Evolutionary conservation across 35 echinoderm and acorn worm genomes (phyloP).

Genomic region (Diadema setosum): DNA sequence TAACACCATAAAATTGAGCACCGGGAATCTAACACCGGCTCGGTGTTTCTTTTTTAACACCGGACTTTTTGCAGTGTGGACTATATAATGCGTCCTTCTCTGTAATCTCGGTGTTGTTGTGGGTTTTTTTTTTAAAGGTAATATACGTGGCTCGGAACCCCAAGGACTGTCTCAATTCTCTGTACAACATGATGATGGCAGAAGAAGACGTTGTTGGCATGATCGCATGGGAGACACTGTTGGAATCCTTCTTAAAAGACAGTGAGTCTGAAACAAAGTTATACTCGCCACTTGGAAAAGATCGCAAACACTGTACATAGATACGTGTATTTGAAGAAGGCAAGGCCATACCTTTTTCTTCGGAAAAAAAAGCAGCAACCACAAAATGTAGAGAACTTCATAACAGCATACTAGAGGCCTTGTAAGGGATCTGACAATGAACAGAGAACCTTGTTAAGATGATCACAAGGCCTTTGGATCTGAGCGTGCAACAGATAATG

Average conservation of each 20-base stretch:
- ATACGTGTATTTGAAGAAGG: neutral
- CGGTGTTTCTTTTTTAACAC: too few relatives aligned
- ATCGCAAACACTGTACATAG: too few relatives aligned
- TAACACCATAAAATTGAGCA: too few relatives aligned
- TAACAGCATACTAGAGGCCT: neutral
- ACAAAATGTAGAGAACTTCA: neutral
- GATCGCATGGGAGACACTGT: neutral
- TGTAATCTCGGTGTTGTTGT: too few relatives aligned
- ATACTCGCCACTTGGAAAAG: neutral
- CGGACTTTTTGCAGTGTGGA: too few relatives aligned
- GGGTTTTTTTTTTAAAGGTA: neutral
- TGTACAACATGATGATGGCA: neutral
- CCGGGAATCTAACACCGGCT: too few relatives aligned
- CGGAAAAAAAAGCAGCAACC: neutral
- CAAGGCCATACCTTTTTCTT: neutral
- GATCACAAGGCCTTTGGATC: too few relatives aligned
- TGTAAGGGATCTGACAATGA: neutral
- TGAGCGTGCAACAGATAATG: too few relatives aligned
- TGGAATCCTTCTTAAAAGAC: neutral
- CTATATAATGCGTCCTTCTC: too few relatives aligned
- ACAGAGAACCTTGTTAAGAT: too few relatives aligned
- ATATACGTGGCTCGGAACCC: neutral
- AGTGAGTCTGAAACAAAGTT: neutral
- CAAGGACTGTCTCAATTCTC: neutral
- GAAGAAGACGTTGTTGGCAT: neutral